A percentile compares a stretch with the other conserved stretches of the same genome.
Conservation (phyloP, 92 coral and sea anemone species). For the Bergia sp. region DNA sequence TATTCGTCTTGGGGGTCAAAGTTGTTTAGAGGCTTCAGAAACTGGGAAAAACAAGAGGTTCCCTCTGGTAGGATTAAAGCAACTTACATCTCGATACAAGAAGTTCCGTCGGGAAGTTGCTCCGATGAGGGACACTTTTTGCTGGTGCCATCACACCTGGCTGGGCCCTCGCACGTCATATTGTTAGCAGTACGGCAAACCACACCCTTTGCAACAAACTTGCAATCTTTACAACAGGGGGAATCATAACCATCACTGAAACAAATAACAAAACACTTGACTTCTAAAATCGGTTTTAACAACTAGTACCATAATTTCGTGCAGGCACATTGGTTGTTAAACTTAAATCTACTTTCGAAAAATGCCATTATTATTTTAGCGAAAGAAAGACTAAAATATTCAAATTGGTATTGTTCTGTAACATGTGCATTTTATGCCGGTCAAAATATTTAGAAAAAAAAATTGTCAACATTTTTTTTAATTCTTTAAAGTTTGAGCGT, state of each 20-base stretch:
- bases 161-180: slow-evolving; percentile 63
- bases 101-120: slow-evolving; percentile 67
- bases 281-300: background rate
- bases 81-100: slow-evolving; percentile 85
- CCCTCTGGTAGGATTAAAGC: background rate
- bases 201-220: slow-evolving; percentile 35
- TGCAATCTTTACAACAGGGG: slow-evolving; percentile 82
- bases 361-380: no score
- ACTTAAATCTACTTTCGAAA: no score
- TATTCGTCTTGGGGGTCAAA: no score
- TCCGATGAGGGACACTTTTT: slow-evolving; percentile 63
- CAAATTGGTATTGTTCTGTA: no score
- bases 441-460: no score
- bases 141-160: slow-evolving; percentile 57
- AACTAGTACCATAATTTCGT: background rate
- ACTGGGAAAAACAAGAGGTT: no score
- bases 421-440: no score
- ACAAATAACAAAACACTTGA: background rate
- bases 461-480: no score
- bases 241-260: slow-evolving; percentile 81
- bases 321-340: no score
- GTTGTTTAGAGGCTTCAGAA: no score
- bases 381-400: no score
- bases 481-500: no score
- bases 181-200: slow-evolving; percentile 73